Evolutionary conservation across 2,888 invertebrate genomes (phyloP).

Genomic region (Drosophila peninsularis): DNA sequence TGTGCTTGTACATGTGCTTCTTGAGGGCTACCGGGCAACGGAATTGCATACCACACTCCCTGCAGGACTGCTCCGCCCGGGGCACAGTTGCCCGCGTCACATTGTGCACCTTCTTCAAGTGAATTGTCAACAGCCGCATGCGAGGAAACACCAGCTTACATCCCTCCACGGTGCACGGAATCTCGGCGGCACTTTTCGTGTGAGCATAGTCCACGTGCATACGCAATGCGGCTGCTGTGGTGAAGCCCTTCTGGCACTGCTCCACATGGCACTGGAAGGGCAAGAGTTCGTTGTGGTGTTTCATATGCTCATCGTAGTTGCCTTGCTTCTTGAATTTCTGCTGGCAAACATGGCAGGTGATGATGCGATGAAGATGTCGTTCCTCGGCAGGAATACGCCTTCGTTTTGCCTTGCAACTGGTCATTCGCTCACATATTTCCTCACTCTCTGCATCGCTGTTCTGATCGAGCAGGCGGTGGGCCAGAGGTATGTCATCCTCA

Average conservation of each 20-base stretch:
- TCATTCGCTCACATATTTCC: not conserved
- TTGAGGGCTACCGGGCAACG: conserved; percentile 82
- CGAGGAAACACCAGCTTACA: conserved; percentile 78
- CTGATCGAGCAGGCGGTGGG: conserved; percentile 48
- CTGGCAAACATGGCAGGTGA: conserved; percentile 77
- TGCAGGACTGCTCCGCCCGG: conserved; percentile 72
- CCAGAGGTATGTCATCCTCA: conserved; percentile 75
- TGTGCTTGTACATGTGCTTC: conserved; percentile 82
- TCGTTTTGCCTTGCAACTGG: conserved; percentile 29
- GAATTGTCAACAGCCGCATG: conserved; percentile 78
- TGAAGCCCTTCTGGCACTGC: conserved; percentile 79
- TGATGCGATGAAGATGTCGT: conserved; percentile 58
- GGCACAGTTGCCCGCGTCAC: conserved; percentile 56
- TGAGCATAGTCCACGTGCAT: conserved; percentile 80
- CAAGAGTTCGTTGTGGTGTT: conserved; percentile 80
- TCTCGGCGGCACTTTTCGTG: conserved; percentile 65
- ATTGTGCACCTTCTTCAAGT: conserved; percentile 79
- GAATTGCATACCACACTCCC: conserved; percentile 79
- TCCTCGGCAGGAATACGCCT: conserved; percentile 48
- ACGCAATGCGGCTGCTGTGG: conserved; percentile 78
- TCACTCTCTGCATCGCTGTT: conserved; percentile 9
- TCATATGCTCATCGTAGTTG: conserved; percentile 81
- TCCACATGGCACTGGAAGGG: conserved; percentile 79
- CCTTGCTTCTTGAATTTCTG: conserved; percentile 78
- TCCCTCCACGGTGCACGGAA: conserved; percentile 75